Percentiles rank a stretch among this genome's conserved stretches.
Evolutionary conservation across 1,140 invertebrate species (phyloP).

Genomic region (Laupala kohalensis): DNA sequence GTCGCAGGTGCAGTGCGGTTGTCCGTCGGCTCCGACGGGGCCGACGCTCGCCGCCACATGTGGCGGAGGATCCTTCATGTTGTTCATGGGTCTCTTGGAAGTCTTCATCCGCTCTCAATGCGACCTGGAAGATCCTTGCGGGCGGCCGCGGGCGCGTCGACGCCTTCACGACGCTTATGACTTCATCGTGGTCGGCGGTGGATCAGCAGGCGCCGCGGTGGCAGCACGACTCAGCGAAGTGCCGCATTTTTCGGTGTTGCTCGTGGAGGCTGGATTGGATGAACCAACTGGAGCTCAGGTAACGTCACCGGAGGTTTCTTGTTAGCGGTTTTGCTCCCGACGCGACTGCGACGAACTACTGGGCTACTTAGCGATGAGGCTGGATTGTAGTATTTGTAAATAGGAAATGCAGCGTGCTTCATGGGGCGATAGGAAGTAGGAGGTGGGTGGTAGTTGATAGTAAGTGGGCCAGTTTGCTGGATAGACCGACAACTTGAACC

Average conservation of each 20-base stretch:
- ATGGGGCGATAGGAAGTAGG: no score
- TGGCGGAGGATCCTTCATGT: conserved; percentile 67
- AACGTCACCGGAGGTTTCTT: no score
- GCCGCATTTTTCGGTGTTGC: conserved; percentile 54
- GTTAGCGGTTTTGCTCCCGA: no score
- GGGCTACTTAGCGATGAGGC: no score
- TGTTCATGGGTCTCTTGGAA: conserved; percentile 74
- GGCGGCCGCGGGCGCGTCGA: conserved; percentile 38
- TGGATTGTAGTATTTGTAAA: no score
- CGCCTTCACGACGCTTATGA: conserved; percentile 57
- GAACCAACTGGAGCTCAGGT: conserved; percentile 65
- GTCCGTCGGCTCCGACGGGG: conserved; percentile 34
- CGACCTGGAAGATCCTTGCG: conserved; percentile 71
- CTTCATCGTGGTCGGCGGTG: conserved; percentile 77
- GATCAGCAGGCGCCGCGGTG: conserved; percentile 52
- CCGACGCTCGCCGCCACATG: conserved; percentile 67
- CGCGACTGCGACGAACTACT: no score
- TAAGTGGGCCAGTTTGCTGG: no score
- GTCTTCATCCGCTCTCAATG: conserved; percentile 71
- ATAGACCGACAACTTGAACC: no score
- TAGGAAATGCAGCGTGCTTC: no score
- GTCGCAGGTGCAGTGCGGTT: conserved; percentile 5
- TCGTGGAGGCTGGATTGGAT: conserved; percentile 70
- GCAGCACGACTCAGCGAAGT: conserved; percentile 28
- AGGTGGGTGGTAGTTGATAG: no score